phyloP scores from a whole-genome alignment of 64 coral and sea anemone genomes.

The Hydrozoanthus tunicans region DNA sequence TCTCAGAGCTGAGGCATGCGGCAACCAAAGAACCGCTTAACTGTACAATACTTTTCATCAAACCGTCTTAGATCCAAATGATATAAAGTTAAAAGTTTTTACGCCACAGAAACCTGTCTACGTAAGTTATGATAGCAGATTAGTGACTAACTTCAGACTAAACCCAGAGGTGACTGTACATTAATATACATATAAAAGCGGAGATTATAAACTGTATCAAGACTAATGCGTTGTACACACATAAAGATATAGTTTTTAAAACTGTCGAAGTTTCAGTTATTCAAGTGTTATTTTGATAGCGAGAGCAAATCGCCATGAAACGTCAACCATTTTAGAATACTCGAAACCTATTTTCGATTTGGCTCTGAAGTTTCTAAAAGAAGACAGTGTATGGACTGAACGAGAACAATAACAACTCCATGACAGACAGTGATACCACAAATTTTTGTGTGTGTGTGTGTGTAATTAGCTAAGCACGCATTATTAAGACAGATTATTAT shows the following conservation, averaged over 20 bases:
- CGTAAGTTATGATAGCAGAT: neutral
- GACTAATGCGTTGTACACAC: neutral
- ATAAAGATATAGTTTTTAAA: no score
- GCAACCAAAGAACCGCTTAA: neutral
- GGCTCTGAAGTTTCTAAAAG: neutral
- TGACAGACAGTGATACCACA: slow-evolving; percentile 3
- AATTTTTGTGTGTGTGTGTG: neutral
- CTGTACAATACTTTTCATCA: no score
- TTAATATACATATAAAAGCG: neutral
- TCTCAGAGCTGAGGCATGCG: neutral
- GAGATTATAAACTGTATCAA: neutral
- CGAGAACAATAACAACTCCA: slow-evolving; percentile 2
- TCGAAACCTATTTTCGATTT: neutral
- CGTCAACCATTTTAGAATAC: neutral
- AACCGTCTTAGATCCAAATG: no score
- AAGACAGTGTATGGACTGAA: no score
- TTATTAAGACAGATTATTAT: slow-evolving; percentile 1
- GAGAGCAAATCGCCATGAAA: neutral
- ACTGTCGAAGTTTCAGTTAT: neutral
- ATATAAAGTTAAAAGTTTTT: no score
- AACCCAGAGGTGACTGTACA: neutral
- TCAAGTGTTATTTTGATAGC: neutral
- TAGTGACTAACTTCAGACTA: neutral
- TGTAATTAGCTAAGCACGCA: slow-evolving; percentile 30
- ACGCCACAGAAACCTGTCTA: neutral